Percentiles rank a stretch among this genome's conserved stretches.
Conservation (phyloP, 2,113 vertebrate species). For the Alethe diademata region DNA sequence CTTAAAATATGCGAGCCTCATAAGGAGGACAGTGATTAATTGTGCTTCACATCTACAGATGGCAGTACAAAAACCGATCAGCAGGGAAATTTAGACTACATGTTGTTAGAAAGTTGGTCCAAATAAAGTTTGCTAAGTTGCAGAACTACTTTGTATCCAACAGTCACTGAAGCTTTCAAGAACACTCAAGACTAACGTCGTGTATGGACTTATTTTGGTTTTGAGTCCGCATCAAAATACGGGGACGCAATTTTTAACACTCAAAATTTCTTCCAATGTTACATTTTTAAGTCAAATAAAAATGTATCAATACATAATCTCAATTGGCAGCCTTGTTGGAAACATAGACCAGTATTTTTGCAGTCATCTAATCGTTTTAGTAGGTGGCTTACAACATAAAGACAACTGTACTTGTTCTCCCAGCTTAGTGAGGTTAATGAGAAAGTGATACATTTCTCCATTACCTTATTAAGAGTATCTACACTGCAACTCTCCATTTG, state of each 20-base stretch:
- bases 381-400: not conserved
- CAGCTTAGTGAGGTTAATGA: not conserved
- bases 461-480: not conserved
- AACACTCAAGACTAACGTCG: not conserved
- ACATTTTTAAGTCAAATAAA: not conserved
- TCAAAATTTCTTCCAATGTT: not conserved
- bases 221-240: not conserved
- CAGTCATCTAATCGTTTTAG: not conserved
- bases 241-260: not conserved
- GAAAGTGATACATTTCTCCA: not conserved
- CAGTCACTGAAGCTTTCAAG: not conserved
- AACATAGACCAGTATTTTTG: not conserved
- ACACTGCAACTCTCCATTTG: not conserved
- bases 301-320: not conserved
- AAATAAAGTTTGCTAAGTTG: slow-evolving; percentile 12
- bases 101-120: slow-evolving; percentile 35
- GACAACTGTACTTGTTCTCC: not conserved
- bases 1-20: not conserved
- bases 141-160: not conserved
- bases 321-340: not conserved
- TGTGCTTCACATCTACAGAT: slow-evolving; percentile 46
- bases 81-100: slow-evolving; percentile 54
- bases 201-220: not conserved
- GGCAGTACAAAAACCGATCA: slow-evolving; percentile 49
- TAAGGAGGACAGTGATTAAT: slow-evolving; percentile 54